These are phyloP conservation scores for Cataglyphis cursor DNA, from an alignment of 2,888 invertebrate genomes.

Conservation along the genomic window DNA sequence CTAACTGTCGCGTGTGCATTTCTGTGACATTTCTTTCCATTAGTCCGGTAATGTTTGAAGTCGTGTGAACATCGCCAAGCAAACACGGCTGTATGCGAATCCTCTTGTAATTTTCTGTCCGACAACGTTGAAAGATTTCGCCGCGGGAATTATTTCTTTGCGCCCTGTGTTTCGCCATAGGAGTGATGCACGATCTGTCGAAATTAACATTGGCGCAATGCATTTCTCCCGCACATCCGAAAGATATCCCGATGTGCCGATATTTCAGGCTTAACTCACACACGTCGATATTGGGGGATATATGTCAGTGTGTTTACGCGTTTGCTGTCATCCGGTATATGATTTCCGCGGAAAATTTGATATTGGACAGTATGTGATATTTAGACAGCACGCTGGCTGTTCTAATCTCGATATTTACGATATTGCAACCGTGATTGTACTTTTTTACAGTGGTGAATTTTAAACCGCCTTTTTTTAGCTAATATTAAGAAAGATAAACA, in stretches of 20 bases:
- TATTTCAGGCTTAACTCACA: slow-evolving; percentile 58
- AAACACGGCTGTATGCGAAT: slow-evolving; percentile 1
- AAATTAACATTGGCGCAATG: slow-evolving; percentile 50
- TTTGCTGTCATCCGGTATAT: slow-evolving; percentile 20
- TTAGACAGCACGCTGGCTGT: not conserved
- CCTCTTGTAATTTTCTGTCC: slow-evolving; percentile 32
- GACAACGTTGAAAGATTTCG: slow-evolving; percentile 38
- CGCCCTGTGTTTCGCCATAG: slow-evolving; percentile 5
- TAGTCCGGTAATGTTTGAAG: slow-evolving; percentile 2
- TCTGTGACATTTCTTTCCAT: not conserved
- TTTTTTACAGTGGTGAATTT: slow-evolving; percentile 27
- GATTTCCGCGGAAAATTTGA: slow-evolving; percentile 20
- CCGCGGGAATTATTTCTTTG: slow-evolving; percentile 34
- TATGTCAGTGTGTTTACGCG: slow-evolving; percentile 51
- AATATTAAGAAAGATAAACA: not conserved
- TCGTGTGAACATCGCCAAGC: slow-evolving; percentile 35
- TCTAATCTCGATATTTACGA: slow-evolving; percentile 26
- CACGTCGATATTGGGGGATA: slow-evolving; percentile 12
- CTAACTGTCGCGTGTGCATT: not conserved
- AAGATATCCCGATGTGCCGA: slow-evolving; percentile 46
- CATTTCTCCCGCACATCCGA: slow-evolving; percentile 37
- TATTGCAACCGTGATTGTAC: not conserved
- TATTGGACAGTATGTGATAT: not conserved
- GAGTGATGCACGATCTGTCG: slow-evolving; percentile 48
- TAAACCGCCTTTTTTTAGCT: not conserved